phyloP scores from a whole-genome alignment of 2,113 vertebrate genomes.

The Brienomyrus brachyistius region DNA sequence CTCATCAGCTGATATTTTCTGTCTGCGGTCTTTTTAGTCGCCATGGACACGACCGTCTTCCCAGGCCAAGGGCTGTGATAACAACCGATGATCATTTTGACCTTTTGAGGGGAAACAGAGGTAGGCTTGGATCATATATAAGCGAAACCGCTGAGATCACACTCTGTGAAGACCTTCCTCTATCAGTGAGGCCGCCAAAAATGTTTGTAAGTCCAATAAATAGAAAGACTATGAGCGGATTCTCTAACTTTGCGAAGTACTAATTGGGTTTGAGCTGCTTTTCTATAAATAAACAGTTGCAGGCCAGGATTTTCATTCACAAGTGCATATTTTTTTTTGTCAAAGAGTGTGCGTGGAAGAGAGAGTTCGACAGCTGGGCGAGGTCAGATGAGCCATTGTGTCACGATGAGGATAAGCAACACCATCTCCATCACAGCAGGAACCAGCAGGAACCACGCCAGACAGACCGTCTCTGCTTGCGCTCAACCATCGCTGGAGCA shows the following conservation, averaged over 20 bases:
- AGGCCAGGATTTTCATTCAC: background rate
- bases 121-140: background rate
- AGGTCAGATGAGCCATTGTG: background rate
- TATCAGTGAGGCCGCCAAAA: slow-evolving; percentile 4
- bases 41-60: background rate
- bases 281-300: background rate
- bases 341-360: background rate
- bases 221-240: slow-evolving; percentile 7
- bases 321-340: slow-evolving; percentile 10
- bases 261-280: slow-evolving; percentile 15
- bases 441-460: background rate
- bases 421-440: background rate
- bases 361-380: background rate
- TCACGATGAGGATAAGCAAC: background rate
- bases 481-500: background rate
- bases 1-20: background rate
- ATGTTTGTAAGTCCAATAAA: slow-evolving; percentile 19
- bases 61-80: background rate
- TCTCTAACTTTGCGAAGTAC: background rate
- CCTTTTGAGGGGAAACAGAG: slow-evolving; percentile 8
- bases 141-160: slow-evolving; percentile 3
- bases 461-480: background rate
- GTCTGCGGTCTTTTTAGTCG: background rate
- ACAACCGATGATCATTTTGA: slow-evolving; percentile 14
- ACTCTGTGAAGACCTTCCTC: slow-evolving; percentile 8